phyloP scores from a whole-genome alignment of 2,113 vertebrate genomes.

The Mesembrinibis cayennensis region DNA sequence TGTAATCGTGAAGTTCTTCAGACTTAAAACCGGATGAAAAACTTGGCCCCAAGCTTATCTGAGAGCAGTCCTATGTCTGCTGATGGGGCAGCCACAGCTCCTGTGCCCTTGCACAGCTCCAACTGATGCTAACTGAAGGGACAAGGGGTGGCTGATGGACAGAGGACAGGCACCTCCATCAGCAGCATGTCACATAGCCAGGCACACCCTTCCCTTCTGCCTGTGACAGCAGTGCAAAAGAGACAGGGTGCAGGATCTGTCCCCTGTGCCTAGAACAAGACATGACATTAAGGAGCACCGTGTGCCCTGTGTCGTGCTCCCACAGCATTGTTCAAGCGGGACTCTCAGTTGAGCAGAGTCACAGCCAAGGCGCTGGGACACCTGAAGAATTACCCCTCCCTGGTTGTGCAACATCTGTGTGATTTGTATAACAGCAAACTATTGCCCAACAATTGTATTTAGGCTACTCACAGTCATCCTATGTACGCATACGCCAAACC shows the following conservation, averaged over 20 bases:
- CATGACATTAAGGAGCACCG: background rate
- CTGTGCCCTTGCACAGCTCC: background rate
- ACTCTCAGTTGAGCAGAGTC: background rate
- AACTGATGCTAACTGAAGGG: fast-evolving
- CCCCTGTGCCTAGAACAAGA: background rate
- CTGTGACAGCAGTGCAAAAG: background rate
- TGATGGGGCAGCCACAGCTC: background rate
- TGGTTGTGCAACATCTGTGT: background rate
- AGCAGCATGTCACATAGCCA: background rate
- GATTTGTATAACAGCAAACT: background rate
- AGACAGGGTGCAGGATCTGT: background rate
- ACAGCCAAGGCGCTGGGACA: background rate
- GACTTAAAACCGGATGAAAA: background rate
- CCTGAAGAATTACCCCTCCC: background rate
- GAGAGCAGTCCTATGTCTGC: background rate
- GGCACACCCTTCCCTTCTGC: background rate
- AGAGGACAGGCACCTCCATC: background rate
- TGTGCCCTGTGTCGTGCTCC: background rate
- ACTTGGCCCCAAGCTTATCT: background rate
- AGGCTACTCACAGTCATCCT: background rate
- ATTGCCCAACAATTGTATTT: constrained; percentile 21
- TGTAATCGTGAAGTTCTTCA: background rate
- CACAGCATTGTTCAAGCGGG: background rate
- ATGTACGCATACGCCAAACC: background rate
- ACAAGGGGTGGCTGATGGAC: background rate